A percentile compares a stretch with the other conserved stretches of the same genome.
Conservation (phyloP, 2,797 vertebrate species). For the Pipistrellus pipistrellus region DNA sequence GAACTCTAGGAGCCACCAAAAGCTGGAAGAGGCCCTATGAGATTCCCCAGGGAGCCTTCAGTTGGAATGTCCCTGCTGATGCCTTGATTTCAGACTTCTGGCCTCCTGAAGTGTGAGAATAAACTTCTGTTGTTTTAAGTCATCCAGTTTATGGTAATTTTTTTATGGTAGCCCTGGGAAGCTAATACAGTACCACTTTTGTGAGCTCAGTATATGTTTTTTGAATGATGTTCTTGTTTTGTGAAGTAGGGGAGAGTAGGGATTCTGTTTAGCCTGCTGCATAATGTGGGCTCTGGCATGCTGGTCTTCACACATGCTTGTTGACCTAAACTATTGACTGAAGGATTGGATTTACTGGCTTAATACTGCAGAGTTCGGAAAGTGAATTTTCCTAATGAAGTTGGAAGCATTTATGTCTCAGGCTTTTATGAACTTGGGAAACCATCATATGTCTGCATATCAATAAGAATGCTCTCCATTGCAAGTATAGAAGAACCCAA, state of each 20-base stretch:
- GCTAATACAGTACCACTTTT: neutral
- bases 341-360: neutral
- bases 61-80: neutral
- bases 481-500: neutral
- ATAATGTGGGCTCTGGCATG: neutral
- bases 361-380: neutral
- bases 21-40: neutral
- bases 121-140: constrained; percentile 7
- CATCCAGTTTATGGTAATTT: constrained; percentile 3
- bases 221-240: neutral
- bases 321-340: neutral
- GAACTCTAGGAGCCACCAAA: neutral
- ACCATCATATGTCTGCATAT: neutral
- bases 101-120: neutral
- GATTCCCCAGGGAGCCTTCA: neutral
- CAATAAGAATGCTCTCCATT: neutral
- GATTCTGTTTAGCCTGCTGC: neutral
- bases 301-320: neutral
- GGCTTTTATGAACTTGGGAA: neutral
- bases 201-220: neutral
- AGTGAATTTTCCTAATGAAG: constrained; percentile 2
- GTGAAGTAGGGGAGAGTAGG: neutral
- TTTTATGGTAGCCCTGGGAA: neutral
- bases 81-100: neutral
- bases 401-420: neutral